Base-by-base conservation (phyloP, 2,888 invertebrate species). In the Vesta saturnalis region DNA sequence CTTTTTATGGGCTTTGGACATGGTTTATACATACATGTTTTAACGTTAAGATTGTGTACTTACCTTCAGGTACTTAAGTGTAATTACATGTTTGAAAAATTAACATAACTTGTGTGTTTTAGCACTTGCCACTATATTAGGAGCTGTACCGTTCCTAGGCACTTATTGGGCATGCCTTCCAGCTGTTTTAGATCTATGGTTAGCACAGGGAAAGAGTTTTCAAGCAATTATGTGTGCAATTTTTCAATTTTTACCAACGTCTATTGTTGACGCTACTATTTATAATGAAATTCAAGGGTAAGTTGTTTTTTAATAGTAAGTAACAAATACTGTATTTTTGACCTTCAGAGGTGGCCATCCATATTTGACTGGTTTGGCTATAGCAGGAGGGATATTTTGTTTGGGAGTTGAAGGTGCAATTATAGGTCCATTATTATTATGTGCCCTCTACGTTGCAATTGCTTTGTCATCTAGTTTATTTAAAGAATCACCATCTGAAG, bases 341-440 rank as follows among this genome's bases (percentile, higher is more conserved):
- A 47, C 19, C n/a, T 63, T 78, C 81, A 61, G 79, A 64, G 94
- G 94, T 18, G 96, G 97, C 1, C 98, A 98, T 86, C 98, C 98
- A 0, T 99, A 98, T 85, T 89, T 99, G 71, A 98, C 98, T 6
- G 99, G 97, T 35, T 86, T 99, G 62, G 95, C 99, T 1, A 96
- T 99, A 79, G 98, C 97, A 15, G 99, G 99, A 10, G 99, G 99
- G 55, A 95, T 99, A 80, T 97, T 97, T 85, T 99, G 96, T 88
- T 87, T 98, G 74, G 99, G 99, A 0, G 92, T 96, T 64, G 96
- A 98, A 84, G 99, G 99, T 0, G 98, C 98, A 0, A 95, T 99
- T 74, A 92, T 99, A 68, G 99, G 99, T 0, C 99, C 99, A 0
- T 88, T 99, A 23, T 88, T 99, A 58, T 88, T 99, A 0, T 99